Evolutionary conservation across 1,140 invertebrate species (phyloP).

Genomic region (Lamellibrachia luymesi): DNA sequence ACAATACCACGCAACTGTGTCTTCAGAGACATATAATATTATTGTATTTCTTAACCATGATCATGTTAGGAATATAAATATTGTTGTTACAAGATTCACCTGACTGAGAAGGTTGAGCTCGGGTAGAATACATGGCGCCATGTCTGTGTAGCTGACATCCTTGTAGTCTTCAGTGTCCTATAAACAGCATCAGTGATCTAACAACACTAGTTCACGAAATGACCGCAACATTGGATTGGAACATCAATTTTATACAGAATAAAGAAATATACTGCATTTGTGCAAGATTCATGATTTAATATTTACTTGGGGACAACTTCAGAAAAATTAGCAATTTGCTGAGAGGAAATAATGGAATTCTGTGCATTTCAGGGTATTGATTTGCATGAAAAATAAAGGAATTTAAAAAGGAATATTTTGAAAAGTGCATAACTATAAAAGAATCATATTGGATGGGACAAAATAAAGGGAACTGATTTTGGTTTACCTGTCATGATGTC

Average conservation of each 20-base stretch:
- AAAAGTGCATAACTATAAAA: too few relatives aligned
- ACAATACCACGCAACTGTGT: too few relatives aligned
- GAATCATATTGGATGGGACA: too few relatives aligned
- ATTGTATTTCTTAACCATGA: not conserved
- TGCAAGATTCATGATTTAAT: too few relatives aligned
- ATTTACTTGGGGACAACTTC: too few relatives aligned
- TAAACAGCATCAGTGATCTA: not conserved
- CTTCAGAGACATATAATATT: too few relatives aligned
- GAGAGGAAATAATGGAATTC: too few relatives aligned
- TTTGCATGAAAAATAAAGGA: too few relatives aligned
- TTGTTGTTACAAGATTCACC: constrained; percentile 50
- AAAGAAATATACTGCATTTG: too few relatives aligned
- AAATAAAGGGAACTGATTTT: not conserved
- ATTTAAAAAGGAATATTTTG: too few relatives aligned
- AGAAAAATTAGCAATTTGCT: too few relatives aligned
- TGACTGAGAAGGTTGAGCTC: constrained; percentile 74
- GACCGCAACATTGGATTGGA: not conserved
- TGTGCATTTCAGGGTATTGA: too few relatives aligned
- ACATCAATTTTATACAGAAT: not conserved
- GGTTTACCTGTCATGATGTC: not conserved
- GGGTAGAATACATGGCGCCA: constrained; percentile 83
- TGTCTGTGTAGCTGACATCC: constrained; percentile 57
- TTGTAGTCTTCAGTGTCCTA: constrained; percentile 2
- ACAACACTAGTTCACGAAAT: not conserved
- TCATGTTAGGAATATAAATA: not conserved